Evolutionary conservation across 2,113 vertebrate species (phyloP).

Genomic region (Oncorhynchus clarkii): DNA sequence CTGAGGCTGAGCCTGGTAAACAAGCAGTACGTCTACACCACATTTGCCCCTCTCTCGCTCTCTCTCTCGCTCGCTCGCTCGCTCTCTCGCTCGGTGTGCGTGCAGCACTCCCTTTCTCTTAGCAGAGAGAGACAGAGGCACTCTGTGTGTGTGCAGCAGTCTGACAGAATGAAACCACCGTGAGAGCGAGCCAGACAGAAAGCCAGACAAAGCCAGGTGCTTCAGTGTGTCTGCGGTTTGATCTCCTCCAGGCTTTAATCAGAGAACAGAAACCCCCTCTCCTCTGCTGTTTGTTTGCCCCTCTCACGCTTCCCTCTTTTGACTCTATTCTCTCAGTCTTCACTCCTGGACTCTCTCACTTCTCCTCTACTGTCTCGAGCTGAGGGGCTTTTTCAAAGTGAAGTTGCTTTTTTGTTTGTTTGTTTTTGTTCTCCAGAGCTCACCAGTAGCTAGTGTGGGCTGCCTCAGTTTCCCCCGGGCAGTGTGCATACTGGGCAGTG

Average conservation of each 20-base stretch:
- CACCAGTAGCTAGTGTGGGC: background rate
- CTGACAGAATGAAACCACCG: constrained; percentile 54
- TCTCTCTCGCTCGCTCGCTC: too few relatives aligned
- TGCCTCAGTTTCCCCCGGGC: too few relatives aligned
- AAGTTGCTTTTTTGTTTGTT: background rate
- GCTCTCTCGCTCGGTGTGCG: too few relatives aligned
- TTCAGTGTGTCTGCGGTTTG: background rate
- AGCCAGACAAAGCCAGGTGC: background rate
- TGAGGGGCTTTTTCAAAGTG: background rate
- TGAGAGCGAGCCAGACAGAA: background rate
- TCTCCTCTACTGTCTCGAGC: background rate
- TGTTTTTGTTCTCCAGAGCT: background rate
- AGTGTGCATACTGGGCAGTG: too few relatives aligned
- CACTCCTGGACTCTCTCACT: background rate
- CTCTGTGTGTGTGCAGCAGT: background rate
- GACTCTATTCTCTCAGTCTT: background rate
- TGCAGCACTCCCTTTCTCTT: too few relatives aligned
- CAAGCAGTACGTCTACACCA: too few relatives aligned
- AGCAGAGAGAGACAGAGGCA: background rate
- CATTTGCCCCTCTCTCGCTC: too few relatives aligned
- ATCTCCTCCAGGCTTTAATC: background rate
- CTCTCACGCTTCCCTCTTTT: background rate
- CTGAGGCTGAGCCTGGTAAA: too few relatives aligned
- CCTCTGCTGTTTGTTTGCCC: background rate
- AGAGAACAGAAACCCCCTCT: background rate